These are phyloP conservation scores for Lagria hirta DNA, from an alignment of 2,888 invertebrate genomes.

Conservation along the genomic window DNA sequence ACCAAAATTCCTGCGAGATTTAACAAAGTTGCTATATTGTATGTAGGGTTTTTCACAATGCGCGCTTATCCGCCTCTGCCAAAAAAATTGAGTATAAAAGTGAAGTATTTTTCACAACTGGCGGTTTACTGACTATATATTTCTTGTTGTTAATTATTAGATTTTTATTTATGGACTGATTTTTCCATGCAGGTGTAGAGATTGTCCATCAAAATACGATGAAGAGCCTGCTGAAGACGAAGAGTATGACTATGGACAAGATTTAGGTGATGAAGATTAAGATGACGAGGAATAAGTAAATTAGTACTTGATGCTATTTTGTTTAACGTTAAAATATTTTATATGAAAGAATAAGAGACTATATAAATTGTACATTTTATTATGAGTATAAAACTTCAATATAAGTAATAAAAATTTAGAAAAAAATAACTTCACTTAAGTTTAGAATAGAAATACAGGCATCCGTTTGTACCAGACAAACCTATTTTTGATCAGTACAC, in stretches of 20 bases:
- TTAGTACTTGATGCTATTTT: no score
- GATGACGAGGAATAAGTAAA: slow-evolving; percentile 5
- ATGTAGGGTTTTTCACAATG: no score
- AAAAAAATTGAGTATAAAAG: no score
- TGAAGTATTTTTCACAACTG: no score
- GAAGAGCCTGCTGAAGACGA: slow-evolving; percentile 33
- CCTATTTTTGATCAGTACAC: slow-evolving; percentile 1
- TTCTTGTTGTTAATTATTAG: no score
- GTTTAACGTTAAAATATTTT: no score
- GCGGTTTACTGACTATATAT: no score
- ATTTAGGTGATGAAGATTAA: slow-evolving; percentile 33
- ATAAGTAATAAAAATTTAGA: slow-evolving; percentile 14
- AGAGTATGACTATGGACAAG: slow-evolving; percentile 35
- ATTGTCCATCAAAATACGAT: slow-evolving; percentile 31
- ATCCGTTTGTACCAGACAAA: slow-evolving; percentile 26
- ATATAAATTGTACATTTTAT: slow-evolving; percentile 21
- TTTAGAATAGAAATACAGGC: slow-evolving; percentile 7
- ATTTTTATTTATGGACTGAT: no score
- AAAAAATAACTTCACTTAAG: slow-evolving; percentile 14
- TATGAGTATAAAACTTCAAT: slow-evolving; percentile 20
- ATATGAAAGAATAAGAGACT: slow-evolving; percentile 14
- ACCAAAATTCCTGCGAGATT: no score
- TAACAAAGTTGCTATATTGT: no score
- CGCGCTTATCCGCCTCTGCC: no score
- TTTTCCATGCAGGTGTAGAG: slow-evolving; percentile 32